Base-by-base conservation (phyloP, 2,888 invertebrate genomes). In the Ferdinandea cuprea region DNA sequence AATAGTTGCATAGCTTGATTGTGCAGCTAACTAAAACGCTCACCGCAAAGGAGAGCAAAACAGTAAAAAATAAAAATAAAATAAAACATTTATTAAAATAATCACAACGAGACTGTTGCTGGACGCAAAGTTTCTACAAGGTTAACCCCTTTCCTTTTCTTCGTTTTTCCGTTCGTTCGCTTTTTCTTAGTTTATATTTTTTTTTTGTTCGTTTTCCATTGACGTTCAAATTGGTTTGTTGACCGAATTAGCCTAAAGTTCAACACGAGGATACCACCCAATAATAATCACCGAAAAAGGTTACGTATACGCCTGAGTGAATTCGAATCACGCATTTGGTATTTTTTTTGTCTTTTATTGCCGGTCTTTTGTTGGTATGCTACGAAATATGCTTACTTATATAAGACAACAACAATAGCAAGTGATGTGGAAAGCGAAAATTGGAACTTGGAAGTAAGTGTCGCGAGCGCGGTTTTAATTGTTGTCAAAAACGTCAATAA, bases 121-220 rank as follows among this genome's bases (percentile, higher is more conserved):
- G 72, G 58, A 83, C 83, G 68, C 58, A 37, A 30, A 68, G 56
- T 68, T 13, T 50, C 58, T 25, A 83, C 83, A 83, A 83, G 83
- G 83, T 83, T 83, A 83, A 83, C 83, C 72, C 78, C 83, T 83
- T 83, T 83, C 78, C 78, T 83, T 83, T 83, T 77, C 61, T 61
- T 83, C 76, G 71, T 68, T 78, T 66, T 83, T 72, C 77, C 77
- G 46, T 72, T 78, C 35, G n/a, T 13, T 72, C 58, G 54, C 50
- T 32, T 46, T 56, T 52, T 37, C 17, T 50, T 13, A 0, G 25
- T 54, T 8, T 58, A n/a, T n/a, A n/a, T 37, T 50, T 15, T 13
- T 44, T 65, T 65, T 40, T 63, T 25, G 25, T 48, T 42, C 54
- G 37, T 56, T 63, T 56, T 56, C 15, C 15, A 25, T 68, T 15